These are phyloP conservation scores for Diadema setosum DNA, from an alignment of 35 echinoderm and acorn worm species.

Conservation along the genomic window DNA sequence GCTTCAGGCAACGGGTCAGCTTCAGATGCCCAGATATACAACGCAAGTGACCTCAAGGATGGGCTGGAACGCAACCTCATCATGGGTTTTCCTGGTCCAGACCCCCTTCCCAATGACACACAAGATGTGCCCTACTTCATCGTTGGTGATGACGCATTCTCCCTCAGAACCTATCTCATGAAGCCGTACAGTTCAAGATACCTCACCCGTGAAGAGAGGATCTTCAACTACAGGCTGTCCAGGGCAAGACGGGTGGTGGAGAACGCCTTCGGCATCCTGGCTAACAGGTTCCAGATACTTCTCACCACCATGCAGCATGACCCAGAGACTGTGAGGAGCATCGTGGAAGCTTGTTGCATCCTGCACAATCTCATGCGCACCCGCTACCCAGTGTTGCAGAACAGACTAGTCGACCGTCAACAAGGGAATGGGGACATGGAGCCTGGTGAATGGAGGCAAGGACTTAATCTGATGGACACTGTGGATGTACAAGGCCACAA, in stretches of 20 bases:
- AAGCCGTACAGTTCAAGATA: conserved; percentile 24
- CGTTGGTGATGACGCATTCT: neutral
- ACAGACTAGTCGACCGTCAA: neutral
- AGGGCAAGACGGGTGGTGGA: conserved; percentile 17
- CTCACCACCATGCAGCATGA: conserved; percentile 30
- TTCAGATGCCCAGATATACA: conserved; percentile 31
- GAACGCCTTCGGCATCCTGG: conserved; percentile 54
- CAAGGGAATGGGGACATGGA: neutral
- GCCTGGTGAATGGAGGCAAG: neutral
- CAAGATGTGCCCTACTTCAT: conserved; percentile 55
- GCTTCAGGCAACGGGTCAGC: neutral
- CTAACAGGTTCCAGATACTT: conserved; percentile 27
- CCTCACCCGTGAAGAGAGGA: neutral
- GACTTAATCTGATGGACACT: neutral
- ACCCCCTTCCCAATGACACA: conserved; percentile 18
- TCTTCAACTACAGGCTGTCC: neutral
- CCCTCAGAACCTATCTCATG: conserved; percentile 6
- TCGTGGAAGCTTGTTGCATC: neutral
- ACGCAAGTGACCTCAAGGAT: conserved; percentile 20
- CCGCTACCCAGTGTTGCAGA: conserved; percentile 19
- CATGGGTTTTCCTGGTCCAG: conserved; percentile 28
- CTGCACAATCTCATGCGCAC: conserved; percentile 53
- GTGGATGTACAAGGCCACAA: neutral
- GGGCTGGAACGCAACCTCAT: conserved; percentile 3
- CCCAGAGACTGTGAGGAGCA: neutral